Evolutionary conservation across 2,113 vertebrate genomes (phyloP).

Genomic region (Xiphias gladius): DNA sequence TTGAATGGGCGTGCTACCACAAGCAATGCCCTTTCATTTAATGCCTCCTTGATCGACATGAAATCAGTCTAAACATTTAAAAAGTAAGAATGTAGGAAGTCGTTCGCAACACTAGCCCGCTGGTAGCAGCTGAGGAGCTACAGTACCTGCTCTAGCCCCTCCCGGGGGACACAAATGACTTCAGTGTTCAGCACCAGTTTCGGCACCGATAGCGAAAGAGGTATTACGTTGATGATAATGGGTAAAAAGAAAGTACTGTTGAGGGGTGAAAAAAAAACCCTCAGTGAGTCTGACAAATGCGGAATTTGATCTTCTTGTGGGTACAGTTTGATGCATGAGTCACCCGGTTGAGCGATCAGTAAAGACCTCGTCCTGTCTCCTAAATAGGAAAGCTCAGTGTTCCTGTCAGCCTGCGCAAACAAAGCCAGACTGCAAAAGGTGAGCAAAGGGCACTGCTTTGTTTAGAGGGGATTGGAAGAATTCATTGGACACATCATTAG

Average conservation of each 20-base stretch:
- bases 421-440: background rate
- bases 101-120: background rate
- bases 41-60: slow-evolving; percentile 2
- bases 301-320: background rate
- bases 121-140: background rate
- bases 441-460: background rate
- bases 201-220: background rate
- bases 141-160: too few relatives aligned
- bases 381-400: background rate
- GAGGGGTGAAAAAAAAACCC: too few relatives aligned
- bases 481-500: background rate
- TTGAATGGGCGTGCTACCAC: slow-evolving; percentile 29
- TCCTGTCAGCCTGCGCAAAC: background rate
- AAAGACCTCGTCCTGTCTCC: background rate
- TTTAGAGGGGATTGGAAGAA: background rate
- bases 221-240: background rate
- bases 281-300: background rate
- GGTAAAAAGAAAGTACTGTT: background rate
- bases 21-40: slow-evolving; percentile 1
- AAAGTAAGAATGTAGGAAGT: background rate
- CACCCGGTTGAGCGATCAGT: too few relatives aligned
- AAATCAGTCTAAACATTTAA: background rate
- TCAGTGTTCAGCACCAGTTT: background rate
- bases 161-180: background rate
- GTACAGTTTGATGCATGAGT: background rate